Percentiles rank a stretch among this genome's conserved stretches.
These are phyloP conservation scores for Pseudoatta argentina DNA, from an alignment of 1,140 invertebrate species.

Conservation along the genomic window DNA sequence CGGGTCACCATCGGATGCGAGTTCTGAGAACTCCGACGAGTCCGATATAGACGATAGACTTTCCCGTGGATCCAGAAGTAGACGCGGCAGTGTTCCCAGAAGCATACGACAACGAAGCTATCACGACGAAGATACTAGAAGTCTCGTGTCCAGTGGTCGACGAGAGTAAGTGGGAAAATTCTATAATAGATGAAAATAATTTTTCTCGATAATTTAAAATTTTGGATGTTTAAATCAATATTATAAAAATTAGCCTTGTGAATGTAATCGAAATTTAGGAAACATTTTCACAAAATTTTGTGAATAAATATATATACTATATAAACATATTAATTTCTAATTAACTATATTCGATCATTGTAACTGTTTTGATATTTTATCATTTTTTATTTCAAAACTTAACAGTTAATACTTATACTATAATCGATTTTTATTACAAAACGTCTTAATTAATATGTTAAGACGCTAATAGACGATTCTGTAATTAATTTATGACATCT, in stretches of 20 bases:
- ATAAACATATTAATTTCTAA: neutral
- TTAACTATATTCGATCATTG: too few relatives aligned
- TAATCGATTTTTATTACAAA: too few relatives aligned
- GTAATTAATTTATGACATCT: too few relatives aligned
- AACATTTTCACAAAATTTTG: neutral
- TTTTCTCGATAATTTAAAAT: neutral
- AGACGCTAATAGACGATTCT: too few relatives aligned
- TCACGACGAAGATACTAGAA: constrained; percentile 79
- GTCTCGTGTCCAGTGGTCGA: constrained; percentile 72
- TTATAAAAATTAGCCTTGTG: neutral
- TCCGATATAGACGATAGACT: constrained; percentile 87
- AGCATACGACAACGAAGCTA: constrained; percentile 76
- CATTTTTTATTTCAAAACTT: too few relatives aligned
- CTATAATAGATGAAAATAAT: neutral
- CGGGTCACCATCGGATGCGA: constrained; percentile 85
- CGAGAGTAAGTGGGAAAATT: constrained; percentile 75
- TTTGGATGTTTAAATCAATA: neutral
- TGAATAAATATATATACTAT: neutral
- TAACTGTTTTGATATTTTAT: too few relatives aligned
- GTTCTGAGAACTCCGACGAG: constrained; percentile 86
- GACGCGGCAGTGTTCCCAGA: constrained; percentile 76
- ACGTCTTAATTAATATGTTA: too few relatives aligned
- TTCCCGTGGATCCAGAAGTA: constrained; percentile 84
- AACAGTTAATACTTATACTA: too few relatives aligned
- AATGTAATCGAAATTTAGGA: neutral